These are phyloP conservation scores for Tokudaia tokunoshimensis DNA, from an alignment of 2,797 vertebrate species.

Conservation along the genomic window DNA sequence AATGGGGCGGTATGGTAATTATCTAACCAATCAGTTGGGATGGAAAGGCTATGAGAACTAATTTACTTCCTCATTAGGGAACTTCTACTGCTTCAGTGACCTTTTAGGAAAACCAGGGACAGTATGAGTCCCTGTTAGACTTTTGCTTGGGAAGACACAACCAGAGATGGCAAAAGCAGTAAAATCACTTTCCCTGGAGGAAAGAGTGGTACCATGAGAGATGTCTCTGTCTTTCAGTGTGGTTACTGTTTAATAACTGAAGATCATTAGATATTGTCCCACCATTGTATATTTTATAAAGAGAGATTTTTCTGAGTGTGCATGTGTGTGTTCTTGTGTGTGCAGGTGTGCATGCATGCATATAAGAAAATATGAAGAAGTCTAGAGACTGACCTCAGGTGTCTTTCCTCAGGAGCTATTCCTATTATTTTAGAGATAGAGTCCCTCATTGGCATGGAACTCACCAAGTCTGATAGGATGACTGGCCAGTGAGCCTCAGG, in stretches of 20 bases:
- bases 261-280: not conserved
- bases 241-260: not conserved
- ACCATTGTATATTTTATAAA: not conserved
- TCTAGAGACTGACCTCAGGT: not conserved
- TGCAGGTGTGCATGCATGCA: not conserved
- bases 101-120: conserved; percentile 70
- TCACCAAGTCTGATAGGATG: not conserved
- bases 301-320: not conserved
- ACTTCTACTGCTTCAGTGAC: conserved; percentile 66
- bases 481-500: not conserved
- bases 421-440: not conserved
- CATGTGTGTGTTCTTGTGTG: not conserved
- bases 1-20: conserved; percentile 49
- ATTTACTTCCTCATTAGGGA: conserved; percentile 75
- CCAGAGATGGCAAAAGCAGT: not conserved
- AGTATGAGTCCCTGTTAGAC: conserved; percentile 18
- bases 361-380: not conserved
- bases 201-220: not conserved
- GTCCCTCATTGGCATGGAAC: not conserved
- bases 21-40: conserved; percentile 55
- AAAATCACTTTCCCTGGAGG: not conserved
- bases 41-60: conserved; percentile 59
- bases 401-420: not conserved
- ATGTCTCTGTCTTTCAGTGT: not conserved
- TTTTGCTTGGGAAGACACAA: not conserved